Evolutionary conservation across 2,797 vertebrate species (phyloP), one percentile per base, ranked within the genome.

Genomic region (Gymnodraco acuticeps): DNA sequence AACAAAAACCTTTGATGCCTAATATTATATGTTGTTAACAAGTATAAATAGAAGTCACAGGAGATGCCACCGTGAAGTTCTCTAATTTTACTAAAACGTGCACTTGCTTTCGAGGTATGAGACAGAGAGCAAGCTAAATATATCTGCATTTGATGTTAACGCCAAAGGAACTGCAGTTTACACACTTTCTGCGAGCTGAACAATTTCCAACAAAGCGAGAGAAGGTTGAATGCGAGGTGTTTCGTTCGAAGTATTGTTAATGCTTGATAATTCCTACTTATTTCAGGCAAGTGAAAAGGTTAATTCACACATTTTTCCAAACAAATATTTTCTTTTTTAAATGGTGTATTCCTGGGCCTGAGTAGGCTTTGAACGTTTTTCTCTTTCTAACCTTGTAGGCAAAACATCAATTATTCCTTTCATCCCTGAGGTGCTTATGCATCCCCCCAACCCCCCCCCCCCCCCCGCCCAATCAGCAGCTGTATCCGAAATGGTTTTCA

Each of bases 1-100:
- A 81, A 90, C 78, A 82, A 89, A 89, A 89, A 4, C 85, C 92
- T 93, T 94, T 94, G 93, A 94, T 90, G 92, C 87, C 86, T 90
- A 84, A 89, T 89, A 89, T 88, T 82, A 87, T 80, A 84, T 82
- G 85, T 87, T 92, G 82, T 78, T 89, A 77, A 87, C 89, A 84
- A 90, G 81, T 88, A 91, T 86, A 87, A 91, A 92, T 91, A 92
- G 89, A 88, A 88, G 85, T 87, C 92, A 84, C 93, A 77, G 69
- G 92, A 92, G 93, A 93, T 65, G 62, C 23, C 68, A 72, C 17
- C 51, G 70, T 60, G 75, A 75, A 48, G 78, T 55, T 80, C 75
- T 80, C 65, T 78, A 75, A 78, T 89, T 88, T 89, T 56, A 67
- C 82, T 73, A 76, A 83, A 84, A 89, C 86, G 87, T 64, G 50